Base-by-base conservation (phyloP, 2,888 invertebrate species). In the Synergus japonicus region DNA sequence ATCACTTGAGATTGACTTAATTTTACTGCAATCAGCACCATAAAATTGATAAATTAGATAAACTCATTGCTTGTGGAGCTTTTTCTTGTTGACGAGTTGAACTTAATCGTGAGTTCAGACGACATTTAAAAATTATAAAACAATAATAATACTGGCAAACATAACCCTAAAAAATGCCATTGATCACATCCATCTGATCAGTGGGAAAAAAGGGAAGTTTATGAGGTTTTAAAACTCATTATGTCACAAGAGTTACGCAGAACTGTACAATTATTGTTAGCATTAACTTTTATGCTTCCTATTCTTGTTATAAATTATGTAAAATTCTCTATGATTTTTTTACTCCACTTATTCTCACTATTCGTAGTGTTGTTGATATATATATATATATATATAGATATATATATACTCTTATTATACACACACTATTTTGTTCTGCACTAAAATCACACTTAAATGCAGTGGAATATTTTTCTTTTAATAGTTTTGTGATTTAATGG, bases 301-400 rank as follows among this genome's bases (percentile, higher is more conserved):
- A 54, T 54, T n/a, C n/a, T n/a, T n/a, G 54, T n/a, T 54, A 54
- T 54, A n/a, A n/a, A 54, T 54, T 54, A 54, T 54, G 54, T n/a
- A 54, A n/a, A 54, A n/a, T 8, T n/a, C n/a, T n/a, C 9, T 2
- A 54, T 54, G 29, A 29, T 54, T n/a, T 54, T 18, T 54, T n/a
- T 9, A 54, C 15, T 2, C n/a, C 54, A 2, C 54, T n/a, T 29
- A 29, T 29, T 54, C 54, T 54, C n/a, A 8, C 54, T 54, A n/a
- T 54, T 54, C 54, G 8, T 2, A n/a, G n/a, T 2, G 49, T 49
- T n/a, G 2, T 15, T 4, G 15, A 2, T 5, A 43, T 7, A 15
- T n/a, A 54, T 22, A 22, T 22, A 22, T 22, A 22, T 22, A 22
- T 22, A 54, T n/a, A 8, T n/a, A n/a, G n/a, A 22, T 22, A 22